These are phyloP conservation scores for Aplochiton taeniatus DNA, from an alignment of 2,797 vertebrate genomes.

Conservation along the genomic window DNA sequence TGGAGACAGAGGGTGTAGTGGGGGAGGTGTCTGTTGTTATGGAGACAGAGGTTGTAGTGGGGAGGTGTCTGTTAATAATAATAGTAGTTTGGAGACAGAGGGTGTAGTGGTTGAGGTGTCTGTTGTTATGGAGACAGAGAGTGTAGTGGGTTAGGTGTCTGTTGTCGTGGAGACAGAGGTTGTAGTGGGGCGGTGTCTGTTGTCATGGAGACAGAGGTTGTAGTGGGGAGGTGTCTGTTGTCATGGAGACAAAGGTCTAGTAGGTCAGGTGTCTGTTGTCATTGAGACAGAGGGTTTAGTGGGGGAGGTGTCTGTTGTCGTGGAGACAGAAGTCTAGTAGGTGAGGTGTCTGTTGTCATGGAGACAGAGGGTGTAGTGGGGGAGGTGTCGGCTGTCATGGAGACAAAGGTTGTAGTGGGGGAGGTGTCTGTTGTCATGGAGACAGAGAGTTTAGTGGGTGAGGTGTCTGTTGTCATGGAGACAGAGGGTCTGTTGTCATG, in stretches of 20 bases:
- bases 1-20: too few relatives aligned
- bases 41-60: not conserved
- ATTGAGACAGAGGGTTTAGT: not conserved
- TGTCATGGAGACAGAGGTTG: not conserved
- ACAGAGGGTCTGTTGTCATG: not conserved
- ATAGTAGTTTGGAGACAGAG: too few relatives aligned
- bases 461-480: too few relatives aligned
- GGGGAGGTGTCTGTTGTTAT: not conserved
- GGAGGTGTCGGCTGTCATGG: not conserved
- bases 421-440: too few relatives aligned
- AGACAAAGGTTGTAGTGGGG: not conserved
- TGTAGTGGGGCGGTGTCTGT: not conserved
- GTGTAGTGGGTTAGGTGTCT: not conserved
- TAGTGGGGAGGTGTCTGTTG: too few relatives aligned
- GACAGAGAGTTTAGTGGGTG: not conserved
- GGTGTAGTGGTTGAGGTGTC: not conserved
- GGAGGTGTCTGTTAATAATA: too few relatives aligned
- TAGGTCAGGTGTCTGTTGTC: too few relatives aligned
- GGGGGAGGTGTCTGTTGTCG: not conserved
- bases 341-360: not conserved
- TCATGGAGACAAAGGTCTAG: too few relatives aligned
- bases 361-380: too few relatives aligned
- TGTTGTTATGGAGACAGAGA: too few relatives aligned
- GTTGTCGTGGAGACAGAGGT: too few relatives aligned
- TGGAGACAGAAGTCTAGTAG: not conserved